Evolutionary conservation across 2,888 invertebrate species (phyloP).

Genomic region (Hipparchia semele): DNA sequence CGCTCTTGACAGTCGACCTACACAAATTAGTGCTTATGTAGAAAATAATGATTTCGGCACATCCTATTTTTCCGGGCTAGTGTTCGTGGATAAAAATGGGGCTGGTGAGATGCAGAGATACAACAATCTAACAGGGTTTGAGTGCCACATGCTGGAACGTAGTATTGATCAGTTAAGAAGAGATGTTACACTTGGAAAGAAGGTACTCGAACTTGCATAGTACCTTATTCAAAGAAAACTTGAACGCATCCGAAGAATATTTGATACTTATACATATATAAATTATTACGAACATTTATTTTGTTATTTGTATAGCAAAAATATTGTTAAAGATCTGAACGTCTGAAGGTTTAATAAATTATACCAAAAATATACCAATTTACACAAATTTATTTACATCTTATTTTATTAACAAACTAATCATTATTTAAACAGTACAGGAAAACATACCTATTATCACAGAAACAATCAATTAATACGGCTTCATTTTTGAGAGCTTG

Average conservation of each 20-base stretch:
- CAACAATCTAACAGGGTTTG: conserved; percentile 53
- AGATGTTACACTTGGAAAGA: conserved; percentile 59
- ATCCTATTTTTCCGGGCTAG: conserved; percentile 60
- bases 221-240: neutral
- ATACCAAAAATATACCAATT: conserved; percentile 51
- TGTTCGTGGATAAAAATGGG: conserved; percentile 55
- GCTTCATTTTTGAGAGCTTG: conserved; percentile 17
- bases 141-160: conserved; percentile 59
- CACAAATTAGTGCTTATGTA: conserved; percentile 57
- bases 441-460: conserved; percentile 72
- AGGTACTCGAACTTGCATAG: conserved; percentile 54
- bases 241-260: neutral
- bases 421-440: conserved; percentile 56
- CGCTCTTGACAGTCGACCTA: conserved; percentile 61
- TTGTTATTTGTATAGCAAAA: neutral
- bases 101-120: conserved; percentile 59
- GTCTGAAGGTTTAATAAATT: conserved; percentile 35
- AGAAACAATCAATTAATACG: conserved; percentile 49
- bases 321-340: neutral
- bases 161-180: conserved; percentile 58
- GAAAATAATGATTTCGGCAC: conserved; percentile 73
- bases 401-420: conserved; percentile 52
- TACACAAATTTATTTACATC: conserved; percentile 70
- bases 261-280: too few relatives aligned
- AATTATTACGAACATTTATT: neutral